phyloP scores from a whole-genome alignment of 2,113 vertebrate species.

The Neotragus pygmaeus region DNA sequence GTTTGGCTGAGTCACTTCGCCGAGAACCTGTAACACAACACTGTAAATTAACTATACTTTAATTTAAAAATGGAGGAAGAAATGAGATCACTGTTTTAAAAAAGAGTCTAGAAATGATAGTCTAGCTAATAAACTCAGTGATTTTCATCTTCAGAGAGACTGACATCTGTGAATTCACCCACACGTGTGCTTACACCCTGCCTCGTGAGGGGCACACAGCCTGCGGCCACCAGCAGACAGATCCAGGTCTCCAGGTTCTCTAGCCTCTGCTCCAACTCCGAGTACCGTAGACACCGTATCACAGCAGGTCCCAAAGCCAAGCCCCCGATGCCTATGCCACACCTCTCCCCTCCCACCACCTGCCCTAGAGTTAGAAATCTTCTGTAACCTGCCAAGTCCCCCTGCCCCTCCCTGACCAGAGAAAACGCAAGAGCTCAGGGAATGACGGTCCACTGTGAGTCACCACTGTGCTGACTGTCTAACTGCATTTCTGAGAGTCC shows the following conservation, averaged over 20 bases:
- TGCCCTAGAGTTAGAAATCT: background rate
- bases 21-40: background rate
- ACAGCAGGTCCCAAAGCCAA: background rate
- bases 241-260: background rate
- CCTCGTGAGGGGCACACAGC: background rate
- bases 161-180: background rate
- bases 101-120: background rate
- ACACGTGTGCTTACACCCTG: background rate
- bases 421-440: background rate
- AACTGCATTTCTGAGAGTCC: background rate
- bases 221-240: background rate
- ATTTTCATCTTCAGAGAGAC: background rate
- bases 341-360: background rate
- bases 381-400: background rate
- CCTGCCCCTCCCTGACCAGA: background rate
- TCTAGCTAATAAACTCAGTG: background rate
- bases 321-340: background rate
- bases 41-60: background rate
- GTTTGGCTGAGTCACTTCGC: background rate
- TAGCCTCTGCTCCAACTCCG: background rate
- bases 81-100: background rate
- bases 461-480: background rate
- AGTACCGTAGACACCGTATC: accelerated
- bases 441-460: background rate
- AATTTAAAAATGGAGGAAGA: background rate